These are phyloP conservation scores for Xanthia icteritia DNA, from an alignment of 2,888 invertebrate species.

Conservation along the genomic window DNA sequence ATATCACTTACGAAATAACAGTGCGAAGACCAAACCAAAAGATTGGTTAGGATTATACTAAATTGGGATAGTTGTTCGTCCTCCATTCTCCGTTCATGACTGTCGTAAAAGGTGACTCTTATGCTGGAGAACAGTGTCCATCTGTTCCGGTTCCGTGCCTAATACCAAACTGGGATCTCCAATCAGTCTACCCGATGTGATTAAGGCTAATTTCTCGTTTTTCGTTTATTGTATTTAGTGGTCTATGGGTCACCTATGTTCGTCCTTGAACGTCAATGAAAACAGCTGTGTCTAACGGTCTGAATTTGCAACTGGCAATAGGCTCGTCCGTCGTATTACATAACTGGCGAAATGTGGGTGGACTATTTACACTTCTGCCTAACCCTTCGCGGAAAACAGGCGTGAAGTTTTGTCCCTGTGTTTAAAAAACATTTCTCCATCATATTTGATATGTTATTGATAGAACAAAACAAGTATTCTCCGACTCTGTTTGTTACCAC, in stretches of 20 bases:
- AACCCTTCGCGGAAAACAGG: neutral
- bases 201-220: neutral
- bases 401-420: neutral
- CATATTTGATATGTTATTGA: neutral
- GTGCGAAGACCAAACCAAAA: neutral
- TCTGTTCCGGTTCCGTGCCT: neutral
- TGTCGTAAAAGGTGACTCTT: neutral
- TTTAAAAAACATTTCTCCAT: neutral
- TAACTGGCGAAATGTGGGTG: neutral
- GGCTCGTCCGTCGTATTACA: neutral
- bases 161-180: neutral
- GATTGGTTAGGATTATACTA: neutral
- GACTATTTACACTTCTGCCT: neutral
- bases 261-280: neutral
- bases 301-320: neutral
- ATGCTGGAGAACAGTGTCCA: neutral
- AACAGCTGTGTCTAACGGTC: neutral
- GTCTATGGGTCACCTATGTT: neutral
- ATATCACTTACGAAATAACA: neutral
- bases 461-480: conserved; percentile 7
- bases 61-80: neutral
- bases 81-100: neutral
- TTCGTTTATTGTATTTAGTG: neutral
- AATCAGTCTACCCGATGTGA: neutral
- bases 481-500: conserved; percentile 1